Conservation (phyloP, 2,888 invertebrate genomes). For the Ischnura elegans region DNA sequence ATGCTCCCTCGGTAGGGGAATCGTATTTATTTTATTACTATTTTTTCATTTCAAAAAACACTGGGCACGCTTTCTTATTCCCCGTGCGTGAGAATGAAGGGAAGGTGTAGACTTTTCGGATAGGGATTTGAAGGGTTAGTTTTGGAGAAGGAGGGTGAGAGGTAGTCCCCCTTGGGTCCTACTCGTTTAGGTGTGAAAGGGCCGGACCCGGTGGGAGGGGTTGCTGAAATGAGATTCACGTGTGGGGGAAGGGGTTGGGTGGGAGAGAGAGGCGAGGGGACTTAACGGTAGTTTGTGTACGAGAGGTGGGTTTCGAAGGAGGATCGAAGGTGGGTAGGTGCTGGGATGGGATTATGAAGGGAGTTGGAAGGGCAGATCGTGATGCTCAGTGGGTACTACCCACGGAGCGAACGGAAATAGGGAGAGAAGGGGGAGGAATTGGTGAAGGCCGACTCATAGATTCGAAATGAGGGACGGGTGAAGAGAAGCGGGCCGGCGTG, state of each 20-base stretch:
- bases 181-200: constrained; percentile 17
- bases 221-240: constrained; percentile 9
- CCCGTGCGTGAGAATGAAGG: neutral
- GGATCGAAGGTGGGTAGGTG: neutral
- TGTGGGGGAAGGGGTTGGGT: neutral
- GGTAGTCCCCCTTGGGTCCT: neutral
- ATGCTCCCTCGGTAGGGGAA: neutral
- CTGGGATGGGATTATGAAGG: neutral
- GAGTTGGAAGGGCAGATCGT: constrained; percentile 21
- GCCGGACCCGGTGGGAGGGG: neutral
- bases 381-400: neutral
- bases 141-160: neutral
- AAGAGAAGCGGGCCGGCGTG: constrained; percentile 18
- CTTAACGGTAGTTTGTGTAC: constrained; percentile 67
- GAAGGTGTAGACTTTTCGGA: neutral
- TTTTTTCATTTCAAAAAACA: neutral
- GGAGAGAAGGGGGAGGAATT: constrained; percentile 22
- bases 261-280: neutral
- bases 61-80: neutral
- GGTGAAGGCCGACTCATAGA: constrained; percentile 9
- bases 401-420: neutral
- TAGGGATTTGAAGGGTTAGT: no score
- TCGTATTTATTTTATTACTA: neutral
- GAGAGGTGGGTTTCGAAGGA: constrained; percentile 52
- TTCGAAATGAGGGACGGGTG: constrained; percentile 10